Evolutionary conservation across 2,888 invertebrate genomes (phyloP), one percentile per base, ranked within the genome.

Genomic region (Rhodophaea formosa): DNA sequence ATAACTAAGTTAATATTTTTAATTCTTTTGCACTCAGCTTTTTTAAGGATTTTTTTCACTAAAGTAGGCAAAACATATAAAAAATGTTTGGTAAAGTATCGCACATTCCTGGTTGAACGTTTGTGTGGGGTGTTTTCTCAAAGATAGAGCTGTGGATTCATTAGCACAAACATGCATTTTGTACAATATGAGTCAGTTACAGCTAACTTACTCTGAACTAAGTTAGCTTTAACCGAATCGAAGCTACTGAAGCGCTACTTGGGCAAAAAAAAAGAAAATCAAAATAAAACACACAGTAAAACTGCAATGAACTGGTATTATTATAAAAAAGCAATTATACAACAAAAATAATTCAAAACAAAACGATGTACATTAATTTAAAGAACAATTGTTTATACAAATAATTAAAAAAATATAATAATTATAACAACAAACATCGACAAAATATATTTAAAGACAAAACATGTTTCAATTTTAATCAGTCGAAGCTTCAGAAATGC

Each of bases 301-400:
- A 93, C 93, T 93, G 93, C 93, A 92, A 92, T 93, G 93, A 93
- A 94, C 91, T 94, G 93, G 93, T 94, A 94, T 94, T 94, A 94
- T 94, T 93, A 87, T 87, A 93, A 93, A 93, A 93, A 94, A 94
- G 93, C 93, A 93, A 93, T 92, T 94, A 93, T 93, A 94, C 94
- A 94, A 94, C 94, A 94, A 94, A 93, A 93, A 93, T 93, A 93
- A 93, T 92, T 92, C 92, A 93, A 94, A 94, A 93, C 93, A 94
- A 94, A 94, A 94, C 94, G 94, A 94, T 93, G 93, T 94, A 94
- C 93, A 94, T 93, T 93, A 93, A 93, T 93, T 94, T 93, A 94
- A 94, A 93, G 93, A 94, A 94, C 93, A 93, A 93, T 92, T 93
- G 93, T 93, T 93, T 93, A 93, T 93, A 93, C 93, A 93, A 93